These are phyloP conservation scores for Gymnodraco acuticeps DNA, from an alignment of 2,797 vertebrate genomes.

Conservation along the genomic window DNA sequence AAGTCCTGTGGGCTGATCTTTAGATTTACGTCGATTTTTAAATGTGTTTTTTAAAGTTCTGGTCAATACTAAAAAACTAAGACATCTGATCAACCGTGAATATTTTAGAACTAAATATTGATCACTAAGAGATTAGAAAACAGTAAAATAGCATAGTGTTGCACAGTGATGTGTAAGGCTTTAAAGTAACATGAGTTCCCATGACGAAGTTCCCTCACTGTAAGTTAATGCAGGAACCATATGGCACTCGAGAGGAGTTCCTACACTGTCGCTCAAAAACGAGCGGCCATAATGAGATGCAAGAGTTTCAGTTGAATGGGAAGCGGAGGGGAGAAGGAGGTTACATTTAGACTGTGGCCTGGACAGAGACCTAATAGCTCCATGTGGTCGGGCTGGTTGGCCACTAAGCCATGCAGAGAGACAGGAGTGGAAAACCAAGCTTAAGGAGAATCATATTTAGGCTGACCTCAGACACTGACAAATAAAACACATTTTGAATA, in stretches of 20 bases:
- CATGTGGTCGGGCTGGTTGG: slow-evolving; percentile 65
- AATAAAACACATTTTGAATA: slow-evolving; percentile 67
- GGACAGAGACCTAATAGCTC: slow-evolving; percentile 70
- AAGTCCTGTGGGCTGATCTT: neutral
- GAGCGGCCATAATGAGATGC: slow-evolving; percentile 70
- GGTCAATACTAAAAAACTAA: slow-evolving; percentile 1
- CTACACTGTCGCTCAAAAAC: slow-evolving; percentile 58
- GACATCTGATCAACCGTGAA: slow-evolving; percentile 28
- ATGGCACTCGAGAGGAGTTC: slow-evolving; percentile 50
- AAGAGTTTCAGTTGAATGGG: slow-evolving; percentile 53
- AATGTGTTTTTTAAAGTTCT: neutral
- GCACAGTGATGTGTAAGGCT: slow-evolving; percentile 2
- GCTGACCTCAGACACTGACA: slow-evolving; percentile 68
- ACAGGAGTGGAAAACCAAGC: slow-evolving; percentile 64
- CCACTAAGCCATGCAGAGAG: slow-evolving; percentile 61
- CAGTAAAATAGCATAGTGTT: slow-evolving; percentile 24
- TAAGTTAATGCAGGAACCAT: slow-evolving; percentile 44
- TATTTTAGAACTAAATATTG: slow-evolving; percentile 17
- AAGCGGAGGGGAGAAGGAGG: slow-evolving; percentile 54
- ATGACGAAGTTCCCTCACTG: slow-evolving; percentile 15
- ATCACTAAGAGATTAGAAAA: slow-evolving; percentile 10
- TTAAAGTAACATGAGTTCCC: slow-evolving; percentile 35
- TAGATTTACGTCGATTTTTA: neutral
- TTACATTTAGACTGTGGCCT: slow-evolving; percentile 78
- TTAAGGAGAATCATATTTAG: slow-evolving; percentile 69